Conservation (phyloP, 2,888 invertebrate genomes). For the Schizotus pectinicornis region DNA sequence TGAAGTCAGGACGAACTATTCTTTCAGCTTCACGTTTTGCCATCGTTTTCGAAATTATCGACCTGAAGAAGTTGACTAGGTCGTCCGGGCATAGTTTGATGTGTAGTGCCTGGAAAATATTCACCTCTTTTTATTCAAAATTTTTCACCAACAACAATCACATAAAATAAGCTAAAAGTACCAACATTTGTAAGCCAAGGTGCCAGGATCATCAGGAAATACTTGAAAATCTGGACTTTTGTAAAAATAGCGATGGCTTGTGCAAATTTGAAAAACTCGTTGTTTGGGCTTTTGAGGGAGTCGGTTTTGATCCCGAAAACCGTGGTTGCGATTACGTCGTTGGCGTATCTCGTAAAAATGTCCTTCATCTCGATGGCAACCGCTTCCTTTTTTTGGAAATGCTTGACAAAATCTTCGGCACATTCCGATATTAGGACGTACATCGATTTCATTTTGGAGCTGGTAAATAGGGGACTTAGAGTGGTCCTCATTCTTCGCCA, state of each 20-base stretch:
- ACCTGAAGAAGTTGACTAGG: constrained; percentile 54
- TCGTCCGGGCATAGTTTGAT: constrained; percentile 49
- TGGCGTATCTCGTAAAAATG: constrained; percentile 58
- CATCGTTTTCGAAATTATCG: constrained; percentile 53
- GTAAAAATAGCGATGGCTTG: constrained; percentile 52
- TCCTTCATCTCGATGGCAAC: constrained; percentile 57
- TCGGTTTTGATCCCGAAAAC: constrained; percentile 64
- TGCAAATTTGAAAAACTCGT: constrained; percentile 63
- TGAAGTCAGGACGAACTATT: constrained; percentile 63
- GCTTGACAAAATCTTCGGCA: constrained; percentile 30
- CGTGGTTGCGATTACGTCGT: constrained; percentile 62
- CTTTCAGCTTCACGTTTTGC: constrained; percentile 54
- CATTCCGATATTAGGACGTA: constrained; percentile 49
- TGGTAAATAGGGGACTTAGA: constrained; percentile 58
- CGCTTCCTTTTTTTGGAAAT: constrained; percentile 28
- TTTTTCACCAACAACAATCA: too few relatives aligned
- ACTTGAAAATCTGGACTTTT: constrained; percentile 3
- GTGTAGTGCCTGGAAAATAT: constrained; percentile 40
- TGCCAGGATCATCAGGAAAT: neutral
- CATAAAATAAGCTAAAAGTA: too few relatives aligned
- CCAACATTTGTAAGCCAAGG: too few relatives aligned
- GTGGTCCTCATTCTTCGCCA: constrained; percentile 57
- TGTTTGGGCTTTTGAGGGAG: constrained; percentile 61
- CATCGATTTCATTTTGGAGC: constrained; percentile 59
- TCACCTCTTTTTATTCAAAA: too few relatives aligned